A percentile compares a stretch with the other conserved stretches of the same genome.
Conservation (phyloP, 2,888 invertebrate genomes). For the Campoplex capitator region DNA sequence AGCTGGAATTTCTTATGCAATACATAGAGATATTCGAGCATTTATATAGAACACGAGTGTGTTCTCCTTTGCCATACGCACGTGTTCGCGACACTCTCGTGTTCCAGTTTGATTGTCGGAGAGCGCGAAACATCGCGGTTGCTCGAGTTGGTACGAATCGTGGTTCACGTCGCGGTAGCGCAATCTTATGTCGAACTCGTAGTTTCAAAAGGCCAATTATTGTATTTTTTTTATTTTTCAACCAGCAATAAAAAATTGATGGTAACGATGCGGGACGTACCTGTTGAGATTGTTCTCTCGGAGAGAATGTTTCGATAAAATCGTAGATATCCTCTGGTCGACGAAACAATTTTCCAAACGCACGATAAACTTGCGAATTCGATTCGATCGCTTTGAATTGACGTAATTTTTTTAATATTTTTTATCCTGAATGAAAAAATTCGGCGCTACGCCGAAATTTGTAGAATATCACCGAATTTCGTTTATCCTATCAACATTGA, state of each 20-base stretch:
- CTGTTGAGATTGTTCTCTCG: background rate
- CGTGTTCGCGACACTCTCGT: constrained; percentile 60
- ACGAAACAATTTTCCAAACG: background rate
- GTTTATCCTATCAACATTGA: background rate
- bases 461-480: background rate
- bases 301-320: background rate
- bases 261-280: background rate
- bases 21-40: background rate
- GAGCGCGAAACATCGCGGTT: constrained; percentile 40
- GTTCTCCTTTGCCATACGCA: constrained; percentile 38
- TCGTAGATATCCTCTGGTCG: background rate
- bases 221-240: background rate
- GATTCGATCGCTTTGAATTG: background rate
- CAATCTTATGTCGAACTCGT: constrained; percentile 60
- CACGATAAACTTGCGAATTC: background rate
- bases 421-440: background rate
- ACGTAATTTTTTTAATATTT: too few species aligned
- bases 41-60: constrained; percentile 36
- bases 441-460: background rate
- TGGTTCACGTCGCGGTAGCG: constrained; percentile 24
- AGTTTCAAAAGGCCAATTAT: constrained; percentile 34
- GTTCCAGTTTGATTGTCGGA: constrained; percentile 64
- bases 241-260: background rate
- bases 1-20: constrained; percentile 8
- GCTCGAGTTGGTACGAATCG: background rate